Conservation (phyloP, 2,797 vertebrate genomes). For the Tiaroga cobitis region DNA sequence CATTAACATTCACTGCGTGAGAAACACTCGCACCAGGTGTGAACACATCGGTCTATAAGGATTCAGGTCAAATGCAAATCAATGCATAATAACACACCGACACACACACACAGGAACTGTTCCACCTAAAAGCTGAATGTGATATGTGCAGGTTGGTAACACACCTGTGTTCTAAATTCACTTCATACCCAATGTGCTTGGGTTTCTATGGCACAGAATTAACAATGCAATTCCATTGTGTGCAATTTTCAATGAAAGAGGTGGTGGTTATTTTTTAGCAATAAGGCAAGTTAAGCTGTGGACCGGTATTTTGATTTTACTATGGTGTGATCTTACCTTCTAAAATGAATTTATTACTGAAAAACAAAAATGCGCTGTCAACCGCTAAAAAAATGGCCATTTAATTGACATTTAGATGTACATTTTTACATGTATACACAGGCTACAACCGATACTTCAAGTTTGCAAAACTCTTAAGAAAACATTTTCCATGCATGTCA, state of each 20-base stretch:
- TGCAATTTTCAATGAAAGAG: conserved; percentile 24
- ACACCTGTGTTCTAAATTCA: conserved; percentile 24
- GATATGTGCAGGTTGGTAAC: conserved; percentile 24
- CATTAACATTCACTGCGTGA: neutral
- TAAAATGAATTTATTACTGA: neutral
- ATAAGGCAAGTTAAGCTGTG: neutral
- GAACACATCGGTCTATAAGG: neutral
- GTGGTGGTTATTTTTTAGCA: conserved; percentile 7
- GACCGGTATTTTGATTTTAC: conserved; percentile 4
- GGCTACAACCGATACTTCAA: neutral
- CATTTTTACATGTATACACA: neutral
- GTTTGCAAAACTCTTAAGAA: neutral
- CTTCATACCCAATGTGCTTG: conserved; percentile 18
- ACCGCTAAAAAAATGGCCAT: no score
- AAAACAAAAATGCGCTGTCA: no score
- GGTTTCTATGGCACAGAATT: conserved; percentile 22
- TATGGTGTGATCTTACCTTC: neutral
- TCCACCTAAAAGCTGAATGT: conserved; percentile 25
- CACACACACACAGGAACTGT: neutral
- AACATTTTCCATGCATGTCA: neutral
- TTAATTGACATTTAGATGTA: neutral
- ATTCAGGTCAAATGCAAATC: conserved; percentile 22
- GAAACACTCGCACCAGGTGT: neutral
- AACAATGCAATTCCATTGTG: conserved; percentile 23
- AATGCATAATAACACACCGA: conserved; percentile 10